Conservation (phyloP, 2,113 vertebrate genomes). For the Lagopus muta region DNA sequence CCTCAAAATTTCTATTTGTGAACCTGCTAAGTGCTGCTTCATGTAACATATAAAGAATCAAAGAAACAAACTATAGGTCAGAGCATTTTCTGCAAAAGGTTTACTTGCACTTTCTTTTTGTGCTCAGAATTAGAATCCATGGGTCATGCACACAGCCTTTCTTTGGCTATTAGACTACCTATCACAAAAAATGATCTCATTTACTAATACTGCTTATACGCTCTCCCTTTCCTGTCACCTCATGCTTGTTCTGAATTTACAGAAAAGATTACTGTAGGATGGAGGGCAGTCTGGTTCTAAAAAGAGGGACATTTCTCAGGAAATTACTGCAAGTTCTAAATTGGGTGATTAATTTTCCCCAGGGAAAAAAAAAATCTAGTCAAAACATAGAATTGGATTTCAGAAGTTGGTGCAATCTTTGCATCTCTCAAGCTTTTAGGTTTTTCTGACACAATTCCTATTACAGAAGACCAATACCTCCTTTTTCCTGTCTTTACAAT, state of each 20-base stretch:
- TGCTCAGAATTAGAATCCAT: background rate
- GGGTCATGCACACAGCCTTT: background rate
- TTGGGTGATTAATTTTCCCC: background rate
- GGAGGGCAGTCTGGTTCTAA: background rate
- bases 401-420: background rate
- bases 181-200: background rate
- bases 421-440: background rate
- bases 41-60: background rate
- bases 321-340: background rate
- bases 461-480: background rate
- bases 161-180: background rate
- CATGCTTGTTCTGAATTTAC: background rate
- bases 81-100: background rate
- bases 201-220: background rate
- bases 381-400: background rate
- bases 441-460: background rate
- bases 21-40: background rate
- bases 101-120: background rate
- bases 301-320: background rate
- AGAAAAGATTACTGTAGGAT: background rate
- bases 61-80: background rate
- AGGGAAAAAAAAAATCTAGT: background rate
- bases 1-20: background rate
- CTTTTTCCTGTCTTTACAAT: background rate
- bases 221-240: background rate